Base-by-base conservation (phyloP, 2,888 invertebrate genomes). In the Graphium colonna region DNA sequence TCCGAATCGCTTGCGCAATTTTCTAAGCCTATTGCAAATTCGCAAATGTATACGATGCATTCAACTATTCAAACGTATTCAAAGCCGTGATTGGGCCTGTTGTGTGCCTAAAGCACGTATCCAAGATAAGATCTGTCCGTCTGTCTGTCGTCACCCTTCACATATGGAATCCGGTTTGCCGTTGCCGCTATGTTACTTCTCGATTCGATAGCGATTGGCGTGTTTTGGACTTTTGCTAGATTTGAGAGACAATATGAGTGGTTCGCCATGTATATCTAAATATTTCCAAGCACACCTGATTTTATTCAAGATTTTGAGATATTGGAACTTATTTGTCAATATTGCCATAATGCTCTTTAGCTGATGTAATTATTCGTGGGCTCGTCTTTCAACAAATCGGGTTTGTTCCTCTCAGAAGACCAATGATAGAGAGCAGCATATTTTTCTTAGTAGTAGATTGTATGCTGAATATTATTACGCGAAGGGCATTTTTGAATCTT, bases 101-200 rank as follows among this genome's bases (percentile, higher is more conserved):
- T 52, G 50, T 57, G 36, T 54, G 56, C 43, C 50, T 51, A 39
- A 21, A 41, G 28, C 42, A 55, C 51, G 58, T 57, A 61, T 66
- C 59, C 62, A 54, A 67, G 78, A 79, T 77, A 77, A 67, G 63
- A 78, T 78, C 76, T 38, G 42, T 65, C 58, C 61, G 65, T 66
- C 59, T 60, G 67, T 70, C 71, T 74, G 71, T 78, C 78, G 70
- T 68, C 75, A 78, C 75, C 74, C 68, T 74, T 72, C 71, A 71
- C 64, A 59, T 58, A 53, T 51, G 55, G 58, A 62, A 65, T 64
- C 65, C 65, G 64, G 68, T 63, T 64, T 40, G 31, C 13, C 1
- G 16, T 10, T 40, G 15, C 42, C 13, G 41, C 36, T 40, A 16
- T n/a, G 41, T 50, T 46, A 38, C 48, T 51, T 56, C 47, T 51